Conservation (phyloP, 2,797 vertebrate genomes). For the Silurus aristotelis region DNA sequence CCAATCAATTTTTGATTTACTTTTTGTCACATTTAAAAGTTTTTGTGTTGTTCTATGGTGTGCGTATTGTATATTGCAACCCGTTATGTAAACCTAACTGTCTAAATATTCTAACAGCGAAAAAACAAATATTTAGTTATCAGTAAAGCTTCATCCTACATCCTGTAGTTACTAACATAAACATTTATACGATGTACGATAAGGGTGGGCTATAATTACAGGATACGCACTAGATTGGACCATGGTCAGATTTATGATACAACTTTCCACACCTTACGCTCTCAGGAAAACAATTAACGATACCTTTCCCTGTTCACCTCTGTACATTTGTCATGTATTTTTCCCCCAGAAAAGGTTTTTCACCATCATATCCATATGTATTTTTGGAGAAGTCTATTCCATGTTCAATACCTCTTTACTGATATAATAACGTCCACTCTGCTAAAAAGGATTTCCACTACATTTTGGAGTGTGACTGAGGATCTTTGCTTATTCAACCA, state of each 20-base stretch:
- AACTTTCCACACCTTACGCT: background rate
- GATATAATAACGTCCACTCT: background rate
- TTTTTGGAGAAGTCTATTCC: background rate
- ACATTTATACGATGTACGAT: background rate
- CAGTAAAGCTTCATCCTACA: slow-evolving; percentile 2
- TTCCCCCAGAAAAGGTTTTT: background rate
- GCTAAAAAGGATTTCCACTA: background rate
- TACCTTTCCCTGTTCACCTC: background rate
- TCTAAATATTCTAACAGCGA: background rate
- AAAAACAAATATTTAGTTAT: background rate
- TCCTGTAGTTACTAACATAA: slow-evolving; percentile 11
- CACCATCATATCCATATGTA: background rate
- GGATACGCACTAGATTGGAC: background rate
- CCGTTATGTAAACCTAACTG: background rate
- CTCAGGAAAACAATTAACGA: background rate
- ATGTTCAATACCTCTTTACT: background rate
- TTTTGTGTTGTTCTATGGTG: background rate
- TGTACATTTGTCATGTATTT: background rate
- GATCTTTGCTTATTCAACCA: background rate
- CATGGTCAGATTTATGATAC: background rate
- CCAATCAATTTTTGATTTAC: background rate
- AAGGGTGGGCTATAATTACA: background rate
- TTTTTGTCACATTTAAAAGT: background rate
- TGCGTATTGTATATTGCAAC: background rate
- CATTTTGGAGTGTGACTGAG: background rate